These are phyloP conservation scores for Drosophila lacicola DNA, from an alignment of 2,888 invertebrate species.

Conservation along the genomic window DNA sequence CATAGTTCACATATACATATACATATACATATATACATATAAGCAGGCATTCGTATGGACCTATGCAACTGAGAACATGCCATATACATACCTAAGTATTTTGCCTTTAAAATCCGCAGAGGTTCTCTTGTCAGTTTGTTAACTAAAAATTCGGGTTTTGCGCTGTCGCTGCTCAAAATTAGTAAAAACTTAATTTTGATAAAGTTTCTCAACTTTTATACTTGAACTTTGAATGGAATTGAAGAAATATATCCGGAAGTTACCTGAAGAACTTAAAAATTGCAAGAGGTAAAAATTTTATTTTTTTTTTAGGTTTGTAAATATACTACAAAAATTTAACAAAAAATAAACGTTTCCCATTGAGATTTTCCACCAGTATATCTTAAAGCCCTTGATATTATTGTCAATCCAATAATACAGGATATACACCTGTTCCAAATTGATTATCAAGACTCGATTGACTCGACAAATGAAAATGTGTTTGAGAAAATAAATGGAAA, in stretches of 20 bases:
- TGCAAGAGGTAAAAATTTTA: constrained; percentile 3
- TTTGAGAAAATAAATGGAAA: too few species aligned
- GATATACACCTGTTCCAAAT: too few species aligned
- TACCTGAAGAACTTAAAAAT: constrained; percentile 5
- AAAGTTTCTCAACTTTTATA: background rate
- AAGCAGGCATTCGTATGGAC: background rate
- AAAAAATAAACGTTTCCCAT: background rate
- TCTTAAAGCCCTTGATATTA: background rate
- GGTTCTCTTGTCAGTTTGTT: background rate
- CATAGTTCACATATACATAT: background rate
- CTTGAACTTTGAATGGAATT: constrained; percentile 1
- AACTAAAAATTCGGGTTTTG: background rate
- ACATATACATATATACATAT: background rate
- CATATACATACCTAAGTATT: background rate
- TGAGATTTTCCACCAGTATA: background rate
- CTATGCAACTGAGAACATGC: background rate
- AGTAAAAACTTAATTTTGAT: constrained; percentile 3
- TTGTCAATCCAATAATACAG: background rate
- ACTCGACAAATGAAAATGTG: too few species aligned
- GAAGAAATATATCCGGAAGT: background rate
- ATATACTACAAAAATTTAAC: constrained; percentile 1
- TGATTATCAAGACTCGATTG: too few species aligned
- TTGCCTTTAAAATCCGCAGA: constrained; percentile 2
- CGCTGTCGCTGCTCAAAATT: background rate
- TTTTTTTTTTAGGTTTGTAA: background rate